A percentile compares a stretch with the other conserved stretches of the same genome.
Conservation (phyloP, 1,140 invertebrate species). For the Eurosta solidaginis region DNA sequence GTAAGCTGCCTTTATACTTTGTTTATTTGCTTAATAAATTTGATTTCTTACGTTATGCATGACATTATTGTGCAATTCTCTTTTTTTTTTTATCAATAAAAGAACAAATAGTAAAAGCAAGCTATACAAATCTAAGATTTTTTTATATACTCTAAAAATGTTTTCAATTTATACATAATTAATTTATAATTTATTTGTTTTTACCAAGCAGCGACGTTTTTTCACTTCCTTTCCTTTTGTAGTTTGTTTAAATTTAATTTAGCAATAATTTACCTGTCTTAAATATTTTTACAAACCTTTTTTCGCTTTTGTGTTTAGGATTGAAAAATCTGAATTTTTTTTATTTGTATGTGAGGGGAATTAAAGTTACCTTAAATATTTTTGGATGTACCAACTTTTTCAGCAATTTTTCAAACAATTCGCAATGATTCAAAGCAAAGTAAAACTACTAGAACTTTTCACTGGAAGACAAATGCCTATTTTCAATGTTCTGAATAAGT, state of each 20-base stretch:
- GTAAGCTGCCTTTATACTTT: slow-evolving; percentile 8
- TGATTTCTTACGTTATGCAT: not conserved
- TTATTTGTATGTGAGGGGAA: slow-evolving; percentile 36
- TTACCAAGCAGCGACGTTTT: not conserved
- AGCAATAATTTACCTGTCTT: slow-evolving; percentile 11
- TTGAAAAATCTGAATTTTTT: slow-evolving; percentile 30
- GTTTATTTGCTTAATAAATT: not conserved
- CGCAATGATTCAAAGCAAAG: no score
- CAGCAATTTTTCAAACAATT: no score
- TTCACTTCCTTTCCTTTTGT: not conserved
- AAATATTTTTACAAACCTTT: slow-evolving; percentile 53
- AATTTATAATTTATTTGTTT: no score
- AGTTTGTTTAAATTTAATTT: not conserved
- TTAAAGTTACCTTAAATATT: not conserved
- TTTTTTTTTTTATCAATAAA: not conserved
- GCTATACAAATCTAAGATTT: no score
- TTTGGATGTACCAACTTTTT: no score
- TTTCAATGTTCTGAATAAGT: no score
- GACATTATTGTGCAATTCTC: not conserved
- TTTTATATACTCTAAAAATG: not conserved
- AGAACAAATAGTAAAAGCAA: not conserved
- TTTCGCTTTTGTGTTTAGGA: slow-evolving; percentile 29
- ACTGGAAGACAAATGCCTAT: no score
- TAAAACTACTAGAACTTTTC: no score
- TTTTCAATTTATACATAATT: not conserved